phyloP scores from a whole-genome alignment of 1,140 invertebrate species.

The Magallana gigas region DNA sequence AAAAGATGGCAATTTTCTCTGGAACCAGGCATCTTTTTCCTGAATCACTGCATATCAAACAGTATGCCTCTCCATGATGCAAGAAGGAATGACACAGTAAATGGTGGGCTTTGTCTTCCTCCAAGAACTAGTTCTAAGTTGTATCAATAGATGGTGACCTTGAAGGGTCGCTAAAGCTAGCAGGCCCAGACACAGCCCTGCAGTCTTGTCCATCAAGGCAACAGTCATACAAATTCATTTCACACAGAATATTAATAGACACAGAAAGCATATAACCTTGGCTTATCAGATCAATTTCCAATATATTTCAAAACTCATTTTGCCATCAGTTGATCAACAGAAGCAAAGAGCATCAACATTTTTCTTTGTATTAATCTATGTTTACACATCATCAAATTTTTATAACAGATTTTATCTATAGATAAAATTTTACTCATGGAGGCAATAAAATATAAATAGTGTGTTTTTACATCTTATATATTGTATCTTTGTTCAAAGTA shows the following conservation, averaged over 20 bases:
- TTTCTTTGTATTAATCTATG: not conserved
- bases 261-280: not conserved
- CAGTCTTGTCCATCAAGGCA: not conserved
- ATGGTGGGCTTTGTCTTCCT: not conserved
- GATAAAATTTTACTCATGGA: not conserved
- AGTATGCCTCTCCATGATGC: constrained; percentile 10
- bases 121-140: not conserved
- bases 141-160: not conserved
- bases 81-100: constrained; percentile 19
- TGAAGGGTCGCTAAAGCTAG: not conserved
- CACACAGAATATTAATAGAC: constrained; percentile 17
- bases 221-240: constrained; percentile 16
- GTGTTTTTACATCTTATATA: not conserved
- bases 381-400: constrained; percentile 32
- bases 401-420: not conserved
- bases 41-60: constrained; percentile 29
- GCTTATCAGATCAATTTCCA: constrained; percentile 23
- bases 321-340: not conserved
- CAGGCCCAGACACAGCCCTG: not conserved
- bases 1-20: constrained; percentile 36
- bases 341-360: not conserved
- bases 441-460: not conserved
- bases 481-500: not conserved
- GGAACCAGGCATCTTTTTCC: constrained; percentile 5
- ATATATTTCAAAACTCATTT: not conserved